Conservation (phyloP, 2,113 vertebrate species). For the Menura novaehollandiae region DNA sequence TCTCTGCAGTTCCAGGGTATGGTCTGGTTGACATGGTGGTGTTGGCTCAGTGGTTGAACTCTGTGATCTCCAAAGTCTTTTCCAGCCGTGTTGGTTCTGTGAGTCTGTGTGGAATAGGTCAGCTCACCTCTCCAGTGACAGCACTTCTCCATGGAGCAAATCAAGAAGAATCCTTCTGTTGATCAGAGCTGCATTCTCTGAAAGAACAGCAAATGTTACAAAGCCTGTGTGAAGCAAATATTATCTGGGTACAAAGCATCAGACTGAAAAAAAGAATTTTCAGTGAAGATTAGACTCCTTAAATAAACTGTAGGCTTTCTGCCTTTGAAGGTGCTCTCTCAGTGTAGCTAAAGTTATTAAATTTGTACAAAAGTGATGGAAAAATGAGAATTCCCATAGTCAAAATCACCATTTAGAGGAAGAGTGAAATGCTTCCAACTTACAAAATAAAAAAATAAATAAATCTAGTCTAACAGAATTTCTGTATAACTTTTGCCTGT, state of each 20-base stretch:
- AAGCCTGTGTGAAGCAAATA: neutral
- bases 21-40: neutral
- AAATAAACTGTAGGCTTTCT: neutral
- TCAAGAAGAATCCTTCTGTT: fast-evolving
- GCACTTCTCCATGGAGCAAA: neutral
- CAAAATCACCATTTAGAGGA: neutral
- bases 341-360: neutral
- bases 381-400: neutral
- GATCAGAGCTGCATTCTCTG: neutral
- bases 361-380: neutral
- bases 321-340: neutral
- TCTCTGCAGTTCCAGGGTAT: neutral
- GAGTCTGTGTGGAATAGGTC: neutral
- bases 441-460: neutral
- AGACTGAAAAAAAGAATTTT: neutral
- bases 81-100: neutral
- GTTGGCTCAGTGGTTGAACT: fast-evolving
- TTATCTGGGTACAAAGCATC: neutral
- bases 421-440: neutral
- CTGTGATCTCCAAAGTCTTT: neutral
- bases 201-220: neutral
- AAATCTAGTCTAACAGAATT: neutral
- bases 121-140: neutral
- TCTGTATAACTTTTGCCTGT: neutral
- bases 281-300: neutral